Conservation (phyloP, 2,113 vertebrate species). For the Gavialis gangeticus region DNA sequence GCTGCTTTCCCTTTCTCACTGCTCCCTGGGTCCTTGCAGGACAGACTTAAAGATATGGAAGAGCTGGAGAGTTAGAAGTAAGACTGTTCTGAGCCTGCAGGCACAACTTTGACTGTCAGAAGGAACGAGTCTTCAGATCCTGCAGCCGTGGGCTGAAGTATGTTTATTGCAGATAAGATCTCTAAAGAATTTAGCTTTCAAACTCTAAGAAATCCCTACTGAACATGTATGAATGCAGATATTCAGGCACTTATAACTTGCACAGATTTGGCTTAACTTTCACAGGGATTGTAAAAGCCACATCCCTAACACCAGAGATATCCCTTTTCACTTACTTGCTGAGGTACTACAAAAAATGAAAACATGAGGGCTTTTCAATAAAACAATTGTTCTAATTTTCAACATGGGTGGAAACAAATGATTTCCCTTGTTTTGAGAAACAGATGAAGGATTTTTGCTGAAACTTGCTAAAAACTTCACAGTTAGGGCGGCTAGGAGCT, state of each 20-base stretch:
- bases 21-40: neutral
- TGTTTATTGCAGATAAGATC: neutral
- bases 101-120: neutral
- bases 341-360: neutral
- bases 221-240: neutral
- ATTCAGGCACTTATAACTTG: neutral
- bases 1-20: neutral
- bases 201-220: neutral
- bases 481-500: too few relatives aligned
- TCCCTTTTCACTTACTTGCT: neutral
- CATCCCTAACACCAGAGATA: neutral
- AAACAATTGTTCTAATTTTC: neutral
- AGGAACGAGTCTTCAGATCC: neutral
- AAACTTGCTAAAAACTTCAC: neutral
- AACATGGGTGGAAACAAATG: neutral
- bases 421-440: neutral
- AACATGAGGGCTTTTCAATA: neutral
- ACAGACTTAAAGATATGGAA: too few relatives aligned
- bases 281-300: neutral
- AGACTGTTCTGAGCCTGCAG: too few relatives aligned
- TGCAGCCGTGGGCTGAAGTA: neutral
- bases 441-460: neutral
- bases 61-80: neutral
- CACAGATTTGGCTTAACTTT: neutral
- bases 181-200: neutral